A percentile compares a stretch with the other conserved stretches of the same genome.
phyloP scores from a whole-genome alignment of 1,140 invertebrate genomes.

The Epicauta chinensis region DNA sequence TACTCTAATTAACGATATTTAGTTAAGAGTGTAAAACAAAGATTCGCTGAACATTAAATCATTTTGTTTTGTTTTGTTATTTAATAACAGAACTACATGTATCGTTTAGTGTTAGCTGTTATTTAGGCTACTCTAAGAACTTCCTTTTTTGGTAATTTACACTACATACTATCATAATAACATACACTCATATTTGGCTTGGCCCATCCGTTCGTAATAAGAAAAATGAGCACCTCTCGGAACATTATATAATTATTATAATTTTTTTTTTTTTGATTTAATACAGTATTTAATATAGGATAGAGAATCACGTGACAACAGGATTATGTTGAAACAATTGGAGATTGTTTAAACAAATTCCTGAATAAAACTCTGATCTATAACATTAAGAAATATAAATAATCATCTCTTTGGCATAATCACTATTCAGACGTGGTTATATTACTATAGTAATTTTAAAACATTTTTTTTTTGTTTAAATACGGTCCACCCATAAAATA shows the following conservation, averaged over 20 bases:
- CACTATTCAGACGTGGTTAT: conserved; percentile 31
- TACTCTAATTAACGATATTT: conserved; percentile 14
- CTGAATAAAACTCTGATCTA: conserved; percentile 26
- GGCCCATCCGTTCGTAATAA: conserved; percentile 19
- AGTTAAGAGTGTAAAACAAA: conserved; percentile 15
- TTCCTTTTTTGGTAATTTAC: conserved; percentile 2
- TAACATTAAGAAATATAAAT: conserved; percentile 41
- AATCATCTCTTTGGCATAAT: conserved; percentile 40
- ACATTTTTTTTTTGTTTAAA: conserved; percentile 31
- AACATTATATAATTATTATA: conserved; percentile 7
- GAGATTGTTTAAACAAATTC: neutral
- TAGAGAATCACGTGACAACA: conserved; percentile 28
- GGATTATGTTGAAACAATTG: neutral
- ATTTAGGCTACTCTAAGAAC: conserved; percentile 2
- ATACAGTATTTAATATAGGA: conserved; percentile 33
- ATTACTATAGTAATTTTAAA: conserved; percentile 11
- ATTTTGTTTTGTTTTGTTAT: neutral
- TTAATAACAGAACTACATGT: conserved; percentile 17
- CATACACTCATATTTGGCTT: neutral
- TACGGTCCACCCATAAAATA: conserved; percentile 26
- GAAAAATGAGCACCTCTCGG: conserved; percentile 38
- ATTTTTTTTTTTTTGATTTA: conserved; percentile 35
- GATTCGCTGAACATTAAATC: conserved; percentile 15
- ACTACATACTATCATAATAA: conserved; percentile 28
- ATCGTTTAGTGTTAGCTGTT: conserved; percentile 19